Percentiles rank a stretch among this genome's conserved stretches.
phyloP scores from a whole-genome alignment of 1,140 invertebrate species.

The Pseudobourletiella spinata region DNA sequence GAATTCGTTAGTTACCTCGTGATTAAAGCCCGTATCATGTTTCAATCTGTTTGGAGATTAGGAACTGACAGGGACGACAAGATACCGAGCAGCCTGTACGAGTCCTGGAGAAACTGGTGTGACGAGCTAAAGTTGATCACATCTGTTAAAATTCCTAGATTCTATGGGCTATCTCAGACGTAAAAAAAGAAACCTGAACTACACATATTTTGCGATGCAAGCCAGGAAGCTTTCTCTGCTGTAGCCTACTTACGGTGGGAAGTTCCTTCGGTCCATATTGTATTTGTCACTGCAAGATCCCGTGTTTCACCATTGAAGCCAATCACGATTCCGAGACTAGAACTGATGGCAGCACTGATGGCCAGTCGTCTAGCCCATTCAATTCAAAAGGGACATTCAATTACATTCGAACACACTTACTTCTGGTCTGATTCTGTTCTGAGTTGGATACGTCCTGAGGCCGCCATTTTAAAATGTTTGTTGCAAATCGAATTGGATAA shows the following conservation, averaged over 20 bases:
- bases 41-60: slow-evolving; percentile 23
- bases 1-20: slow-evolving; percentile 13
- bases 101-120: slow-evolving; percentile 13
- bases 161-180: slow-evolving; percentile 4
- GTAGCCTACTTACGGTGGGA: slow-evolving; percentile 1
- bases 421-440: slow-evolving; percentile 32
- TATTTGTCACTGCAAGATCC: not conserved
- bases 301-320: slow-evolving; percentile 37
- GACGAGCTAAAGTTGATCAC: not conserved
- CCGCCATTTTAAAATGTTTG: slow-evolving; percentile 19
- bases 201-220: too few species aligned
- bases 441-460: slow-evolving; percentile 12
- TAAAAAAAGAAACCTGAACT: slow-evolving; percentile 17
- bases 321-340: slow-evolving; percentile 42
- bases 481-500: slow-evolving; percentile 30
- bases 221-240: slow-evolving; percentile 5
- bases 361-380: slow-evolving; percentile 35
- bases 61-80: slow-evolving; percentile 27
- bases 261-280: not conserved
- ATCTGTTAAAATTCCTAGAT: slow-evolving; percentile 3
- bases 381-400: not conserved
- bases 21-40: slow-evolving; percentile 16
- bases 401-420: slow-evolving; percentile 1
- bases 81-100: not conserved
- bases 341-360: slow-evolving; percentile 41